A percentile compares a stretch with the other conserved stretches of the same genome.
Conservation (phyloP, 2,113 vertebrate genomes). For the Bambusicola thoracicus region DNA sequence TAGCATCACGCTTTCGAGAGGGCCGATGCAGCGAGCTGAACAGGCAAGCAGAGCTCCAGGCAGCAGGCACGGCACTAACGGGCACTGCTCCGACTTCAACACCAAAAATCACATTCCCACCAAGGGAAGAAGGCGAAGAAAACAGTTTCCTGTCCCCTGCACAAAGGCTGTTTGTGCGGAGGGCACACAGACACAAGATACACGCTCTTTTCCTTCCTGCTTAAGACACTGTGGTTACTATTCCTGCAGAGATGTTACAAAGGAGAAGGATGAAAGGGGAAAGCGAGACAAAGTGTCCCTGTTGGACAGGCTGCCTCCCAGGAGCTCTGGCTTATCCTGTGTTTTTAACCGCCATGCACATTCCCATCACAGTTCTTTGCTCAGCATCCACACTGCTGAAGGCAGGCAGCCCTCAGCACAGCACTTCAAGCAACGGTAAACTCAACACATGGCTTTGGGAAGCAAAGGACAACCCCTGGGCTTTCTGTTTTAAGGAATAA, state of each 20-base stretch:
- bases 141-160: neutral
- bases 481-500: neutral
- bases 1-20: rapidly evolving
- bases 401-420: rapidly evolving
- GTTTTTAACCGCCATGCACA: neutral
- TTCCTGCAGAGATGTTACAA: neutral
- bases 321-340: rapidly evolving
- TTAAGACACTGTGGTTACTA: neutral
- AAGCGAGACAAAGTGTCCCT: neutral
- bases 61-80: neutral
- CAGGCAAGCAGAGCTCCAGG: neutral
- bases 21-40: neutral
- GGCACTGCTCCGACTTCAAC: neutral
- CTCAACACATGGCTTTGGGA: neutral
- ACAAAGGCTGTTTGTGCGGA: neutral
- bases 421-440: neutral
- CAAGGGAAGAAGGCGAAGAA: neutral
- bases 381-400: neutral
- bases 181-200: neutral
- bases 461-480: neutral
- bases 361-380: neutral
- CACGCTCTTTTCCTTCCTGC: neutral
- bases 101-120: neutral
- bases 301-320: rapidly evolving
- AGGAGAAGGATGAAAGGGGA: neutral